Percentiles rank a stretch among this genome's conserved stretches.
phyloP scores from a whole-genome alignment of 2,797 vertebrate genomes.

The Zenarchopterus dispar region DNA sequence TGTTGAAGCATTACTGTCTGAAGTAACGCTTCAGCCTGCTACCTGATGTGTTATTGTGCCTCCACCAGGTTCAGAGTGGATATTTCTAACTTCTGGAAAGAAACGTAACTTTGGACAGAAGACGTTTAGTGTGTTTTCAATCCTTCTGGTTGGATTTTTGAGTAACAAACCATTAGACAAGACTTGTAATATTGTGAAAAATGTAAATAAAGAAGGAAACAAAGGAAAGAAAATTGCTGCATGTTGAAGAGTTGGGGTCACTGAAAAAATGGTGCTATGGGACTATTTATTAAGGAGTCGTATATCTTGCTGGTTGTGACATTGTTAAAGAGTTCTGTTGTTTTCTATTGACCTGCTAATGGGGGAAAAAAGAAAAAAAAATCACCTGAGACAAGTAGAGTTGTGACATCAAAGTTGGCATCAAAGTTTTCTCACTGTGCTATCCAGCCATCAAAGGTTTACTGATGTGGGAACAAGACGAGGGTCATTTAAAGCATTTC shows the following conservation, averaged over 20 bases:
- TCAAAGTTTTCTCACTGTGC: neutral
- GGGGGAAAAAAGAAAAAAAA: conserved; percentile 12
- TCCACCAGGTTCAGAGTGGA: conserved; percentile 31
- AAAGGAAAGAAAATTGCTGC: conserved; percentile 29
- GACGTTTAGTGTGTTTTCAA: conserved; percentile 18
- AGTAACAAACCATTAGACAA: conserved; percentile 21
- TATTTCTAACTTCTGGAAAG: conserved; percentile 12
- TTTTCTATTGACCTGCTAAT: conserved; percentile 25
- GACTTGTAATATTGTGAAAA: conserved; percentile 30
- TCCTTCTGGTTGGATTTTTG: conserved; percentile 31
- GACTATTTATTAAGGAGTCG: conserved; percentile 22
- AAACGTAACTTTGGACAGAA: conserved; percentile 5
- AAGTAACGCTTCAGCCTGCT: conserved; percentile 35
- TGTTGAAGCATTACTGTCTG: neutral
- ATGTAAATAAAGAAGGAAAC: conserved; percentile 28
- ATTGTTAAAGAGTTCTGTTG: conserved; percentile 22
- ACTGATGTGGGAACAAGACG: neutral
- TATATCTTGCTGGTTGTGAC: conserved; percentile 31
- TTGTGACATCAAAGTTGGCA: conserved; percentile 1
- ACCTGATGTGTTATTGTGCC: conserved; percentile 39
- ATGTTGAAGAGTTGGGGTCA: conserved; percentile 36
- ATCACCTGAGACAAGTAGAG: conserved; percentile 4
- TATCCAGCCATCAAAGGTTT: conserved; percentile 7
- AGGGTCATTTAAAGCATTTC: neutral
- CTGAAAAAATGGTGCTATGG: conserved; percentile 24